These are phyloP conservation scores for Glossosoma conforme DNA, from an alignment of 1,140 invertebrate species.

Conservation along the genomic window DNA sequence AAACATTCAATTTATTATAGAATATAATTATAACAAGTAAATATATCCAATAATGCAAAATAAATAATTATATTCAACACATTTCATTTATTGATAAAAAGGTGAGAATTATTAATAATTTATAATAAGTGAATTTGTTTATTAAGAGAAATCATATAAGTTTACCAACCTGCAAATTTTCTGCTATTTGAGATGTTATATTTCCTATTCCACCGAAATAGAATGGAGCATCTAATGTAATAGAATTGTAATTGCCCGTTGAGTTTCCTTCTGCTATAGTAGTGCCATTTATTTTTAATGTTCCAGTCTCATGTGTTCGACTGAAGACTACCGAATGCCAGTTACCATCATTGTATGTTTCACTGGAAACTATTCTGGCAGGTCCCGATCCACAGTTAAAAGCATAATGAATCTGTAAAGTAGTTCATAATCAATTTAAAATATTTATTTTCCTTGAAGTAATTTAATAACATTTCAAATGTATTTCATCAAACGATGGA, in stretches of 20 bases:
- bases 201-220: slow-evolving; percentile 69
- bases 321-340: slow-evolving; percentile 79
- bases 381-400: slow-evolving; percentile 72
- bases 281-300: slow-evolving; percentile 65
- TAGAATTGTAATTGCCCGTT: slow-evolving; percentile 48
- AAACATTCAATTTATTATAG: too few species aligned
- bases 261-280: slow-evolving; percentile 52
- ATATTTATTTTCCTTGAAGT: too few species aligned
- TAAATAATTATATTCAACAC: background rate
- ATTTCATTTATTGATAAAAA: background rate
- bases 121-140: background rate
- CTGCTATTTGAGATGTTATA: slow-evolving; percentile 30
- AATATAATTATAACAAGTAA: too few species aligned
- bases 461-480: too few species aligned
- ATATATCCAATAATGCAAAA: too few species aligned
- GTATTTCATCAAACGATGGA: too few species aligned
- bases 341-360: slow-evolving; percentile 70
- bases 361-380: slow-evolving; percentile 52
- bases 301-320: slow-evolving; percentile 53
- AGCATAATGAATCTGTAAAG: slow-evolving; percentile 57
- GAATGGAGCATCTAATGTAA: slow-evolving; percentile 66
- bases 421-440: too few species aligned
- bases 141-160: background rate
- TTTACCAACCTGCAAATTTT: slow-evolving; percentile 34
- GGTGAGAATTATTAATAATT: too few species aligned